Evolutionary conservation across 1,140 invertebrate species (phyloP).

Genomic region (Trichoplusia ni): DNA sequence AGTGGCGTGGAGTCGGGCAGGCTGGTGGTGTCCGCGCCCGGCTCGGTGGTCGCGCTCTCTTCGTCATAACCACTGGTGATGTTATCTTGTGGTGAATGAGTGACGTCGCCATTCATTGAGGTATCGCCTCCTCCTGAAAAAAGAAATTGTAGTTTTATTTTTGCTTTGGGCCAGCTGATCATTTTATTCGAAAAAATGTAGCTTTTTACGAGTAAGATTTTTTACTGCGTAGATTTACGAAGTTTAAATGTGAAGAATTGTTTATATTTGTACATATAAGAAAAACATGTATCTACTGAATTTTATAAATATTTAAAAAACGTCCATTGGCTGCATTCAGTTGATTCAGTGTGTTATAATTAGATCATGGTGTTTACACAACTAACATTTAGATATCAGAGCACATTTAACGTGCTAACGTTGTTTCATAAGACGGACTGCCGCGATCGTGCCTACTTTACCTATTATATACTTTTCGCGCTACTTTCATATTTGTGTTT

Average conservation of each 20-base stretch:
- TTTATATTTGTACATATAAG: too few relatives aligned
- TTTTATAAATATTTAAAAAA: background rate
- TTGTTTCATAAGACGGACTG: too few relatives aligned
- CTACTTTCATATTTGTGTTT: too few relatives aligned
- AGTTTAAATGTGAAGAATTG: too few relatives aligned
- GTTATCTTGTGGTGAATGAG: constrained; percentile 39
- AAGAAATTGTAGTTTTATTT: too few relatives aligned
- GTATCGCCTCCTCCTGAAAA: constrained; percentile 74
- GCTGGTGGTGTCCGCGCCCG: constrained; percentile 1
- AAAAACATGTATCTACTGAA: too few relatives aligned
- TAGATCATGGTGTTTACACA: constrained; percentile 3
- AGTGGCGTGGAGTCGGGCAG: constrained; percentile 4
- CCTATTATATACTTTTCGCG: too few relatives aligned
- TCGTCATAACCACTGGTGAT: constrained; percentile 34
- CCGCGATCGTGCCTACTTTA: too few relatives aligned
- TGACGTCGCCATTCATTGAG: constrained; percentile 60
- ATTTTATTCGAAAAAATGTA: too few relatives aligned
- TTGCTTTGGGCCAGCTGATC: too few relatives aligned
- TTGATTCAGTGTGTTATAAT: background rate
- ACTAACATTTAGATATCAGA: background rate
- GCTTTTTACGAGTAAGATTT: too few relatives aligned
- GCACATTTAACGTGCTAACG: background rate
- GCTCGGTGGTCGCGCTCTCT: constrained; percentile 23
- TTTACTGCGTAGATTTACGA: too few relatives aligned
- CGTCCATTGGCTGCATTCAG: background rate